Percentiles rank a stretch among this genome's conserved stretches.
Evolutionary conservation across 2,888 invertebrate species (phyloP).

Genomic region (Megamerina dolium): DNA sequence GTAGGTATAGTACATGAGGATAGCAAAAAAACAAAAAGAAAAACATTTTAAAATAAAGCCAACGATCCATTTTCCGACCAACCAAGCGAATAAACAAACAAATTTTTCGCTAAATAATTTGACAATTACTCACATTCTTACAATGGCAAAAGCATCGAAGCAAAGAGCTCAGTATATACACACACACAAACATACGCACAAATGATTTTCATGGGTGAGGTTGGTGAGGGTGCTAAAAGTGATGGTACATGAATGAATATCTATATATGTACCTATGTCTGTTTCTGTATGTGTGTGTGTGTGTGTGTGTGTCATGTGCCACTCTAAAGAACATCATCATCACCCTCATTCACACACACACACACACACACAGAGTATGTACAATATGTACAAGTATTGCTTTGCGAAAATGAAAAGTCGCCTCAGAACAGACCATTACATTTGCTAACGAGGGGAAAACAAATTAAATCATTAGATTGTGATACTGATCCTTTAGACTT

Average conservation of each 20-base stretch:
- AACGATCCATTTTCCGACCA: conserved; percentile 40
- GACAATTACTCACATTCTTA: conserved; percentile 46
- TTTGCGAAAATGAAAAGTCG: conserved; percentile 25
- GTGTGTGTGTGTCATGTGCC: not conserved
- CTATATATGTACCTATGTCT: not conserved
- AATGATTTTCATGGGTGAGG: too few species aligned
- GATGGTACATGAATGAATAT: too few species aligned
- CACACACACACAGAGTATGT: too few species aligned
- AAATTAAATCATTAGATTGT: conserved; percentile 50
- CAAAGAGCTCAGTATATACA: too few species aligned
- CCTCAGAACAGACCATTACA: conserved; percentile 45
- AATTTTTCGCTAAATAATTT: conserved; percentile 49
- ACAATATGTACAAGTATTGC: too few species aligned
- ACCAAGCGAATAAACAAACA: conserved; percentile 46
- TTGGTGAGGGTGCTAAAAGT: too few species aligned
- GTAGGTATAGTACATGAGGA: too few species aligned
- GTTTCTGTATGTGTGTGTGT: not conserved
- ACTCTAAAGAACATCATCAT: not conserved
- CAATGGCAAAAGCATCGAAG: too few species aligned
- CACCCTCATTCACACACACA: too few species aligned
- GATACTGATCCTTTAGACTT: conserved; percentile 44
- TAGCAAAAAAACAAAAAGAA: conserved; percentile 16
- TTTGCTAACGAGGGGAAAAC: conserved; percentile 47
- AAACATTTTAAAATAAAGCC: conserved; percentile 18
- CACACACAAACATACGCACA: too few species aligned